These are phyloP conservation scores for Caenorhabditis panamensis DNA, from an alignment of 2,888 invertebrate species.

Conservation along the genomic window DNA sequence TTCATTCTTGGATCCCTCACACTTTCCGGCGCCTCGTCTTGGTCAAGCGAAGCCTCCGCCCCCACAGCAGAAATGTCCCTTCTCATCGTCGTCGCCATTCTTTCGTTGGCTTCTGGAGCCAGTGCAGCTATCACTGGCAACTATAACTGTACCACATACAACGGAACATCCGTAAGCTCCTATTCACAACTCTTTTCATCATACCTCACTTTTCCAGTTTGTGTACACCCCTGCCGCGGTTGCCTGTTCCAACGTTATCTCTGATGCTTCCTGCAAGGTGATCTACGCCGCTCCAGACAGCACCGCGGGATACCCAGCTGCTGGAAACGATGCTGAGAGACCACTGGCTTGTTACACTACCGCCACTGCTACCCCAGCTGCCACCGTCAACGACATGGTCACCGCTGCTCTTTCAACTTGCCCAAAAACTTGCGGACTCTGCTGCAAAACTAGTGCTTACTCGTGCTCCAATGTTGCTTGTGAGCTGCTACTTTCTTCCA, in stretches of 20 bases:
- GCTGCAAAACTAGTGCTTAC: slow-evolving; percentile 61
- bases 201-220: slow-evolving; percentile 31
- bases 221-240: slow-evolving; percentile 54
- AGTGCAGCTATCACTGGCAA: slow-evolving; percentile 43
- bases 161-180: slow-evolving; percentile 42
- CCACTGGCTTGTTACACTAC: slow-evolving; percentile 53
- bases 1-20: slow-evolving; percentile 22
- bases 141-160: slow-evolving; percentile 55
- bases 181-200: too few species aligned
- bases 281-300: slow-evolving; percentile 46
- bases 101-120: slow-evolving; percentile 39
- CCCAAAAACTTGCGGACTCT: slow-evolving; percentile 65
- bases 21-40: slow-evolving; percentile 55
- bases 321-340: slow-evolving; percentile 50
- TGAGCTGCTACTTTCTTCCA: slow-evolving; percentile 12
- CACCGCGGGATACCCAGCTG: slow-evolving; percentile 36
- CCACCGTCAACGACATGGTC: slow-evolving; percentile 39
- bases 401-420: slow-evolving; percentile 53
- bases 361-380: slow-evolving; percentile 43
- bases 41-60: slow-evolving; percentile 44
- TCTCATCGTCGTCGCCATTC: slow-evolving; percentile 28
- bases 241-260: slow-evolving; percentile 50
- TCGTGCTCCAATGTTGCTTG: slow-evolving; percentile 61
- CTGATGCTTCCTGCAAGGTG: slow-evolving; percentile 39
- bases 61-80: slow-evolving; percentile 31